Base-by-base conservation (phyloP, 1,140 invertebrate genomes). In the Nymphalis io region DNA sequence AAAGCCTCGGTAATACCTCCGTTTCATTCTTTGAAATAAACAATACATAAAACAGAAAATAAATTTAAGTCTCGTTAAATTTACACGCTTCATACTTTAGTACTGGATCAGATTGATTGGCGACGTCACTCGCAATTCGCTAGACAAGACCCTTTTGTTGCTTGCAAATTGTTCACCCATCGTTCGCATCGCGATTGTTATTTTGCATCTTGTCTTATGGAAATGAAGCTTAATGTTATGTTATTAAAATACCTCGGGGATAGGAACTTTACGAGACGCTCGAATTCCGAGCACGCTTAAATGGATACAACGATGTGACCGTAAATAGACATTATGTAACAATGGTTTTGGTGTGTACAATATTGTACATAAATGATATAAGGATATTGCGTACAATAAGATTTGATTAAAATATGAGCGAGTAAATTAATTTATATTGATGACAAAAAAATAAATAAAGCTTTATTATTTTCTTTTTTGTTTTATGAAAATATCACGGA, bases 21-120 rank as follows among this genome's bases (percentile, higher is more conserved):
- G 0, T 3, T 44, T 15, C 12, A 44, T 15, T 44, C 40, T 44
- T 44, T 10, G 13, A 44, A 44, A 44, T 44, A 44, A 44, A 44
- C 40, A 44, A 12, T 3, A 44, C 40, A 44, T 44, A 63, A 63
- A 64, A 65, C 57, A n/a, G 13, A 15, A 60, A 53, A 68, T 61
- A 42, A 51, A 65, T 65, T 58, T 65, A 42, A 8, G 18, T 75
- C 78, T 84, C 76, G 73, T 84, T 84, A 84, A 84, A 84, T 78
- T 76, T 70, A 76, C 76, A 82, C 80, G 80, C 72, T 81, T 73
- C 76, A 74, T 78, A 77, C 75, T 82, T 78, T 65, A 40, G 61
- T 48, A 59, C 40, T 62, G 73, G 74, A 78, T 63, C 51, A 69
- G 74, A 78, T 75, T 78, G 80, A 80, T 82, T 75, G 74, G 68